Evolutionary conservation across 35 echinoderm and acorn worm genomes (phyloP).

Genomic region (Acanthaster planci): DNA sequence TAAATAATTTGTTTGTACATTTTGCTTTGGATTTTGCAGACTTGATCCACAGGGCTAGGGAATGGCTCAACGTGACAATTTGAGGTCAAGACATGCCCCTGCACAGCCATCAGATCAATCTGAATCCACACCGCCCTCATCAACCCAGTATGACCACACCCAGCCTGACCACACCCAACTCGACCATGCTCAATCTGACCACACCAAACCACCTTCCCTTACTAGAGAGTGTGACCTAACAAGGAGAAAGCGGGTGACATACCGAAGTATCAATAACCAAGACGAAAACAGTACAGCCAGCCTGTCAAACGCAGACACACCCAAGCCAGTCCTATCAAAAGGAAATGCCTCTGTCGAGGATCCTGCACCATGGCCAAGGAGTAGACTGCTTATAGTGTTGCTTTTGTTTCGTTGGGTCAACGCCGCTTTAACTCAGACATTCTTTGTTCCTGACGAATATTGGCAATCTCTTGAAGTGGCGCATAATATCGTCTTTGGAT

Average conservation of each 20-base stretch:
- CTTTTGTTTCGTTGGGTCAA: constrained; percentile 81
- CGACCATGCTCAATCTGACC: neutral
- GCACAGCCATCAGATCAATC: neutral
- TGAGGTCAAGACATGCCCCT: constrained; percentile 6
- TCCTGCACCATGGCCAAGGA: constrained; percentile 3
- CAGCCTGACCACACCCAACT: neutral
- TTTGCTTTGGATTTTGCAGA: neutral
- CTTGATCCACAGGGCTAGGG: neutral
- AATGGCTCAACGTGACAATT: constrained; percentile 14
- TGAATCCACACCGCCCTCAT: neutral
- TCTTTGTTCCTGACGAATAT: constrained; percentile 94
- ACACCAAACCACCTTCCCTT: neutral
- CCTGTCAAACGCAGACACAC: neutral
- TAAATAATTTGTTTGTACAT: too few relatives aligned
- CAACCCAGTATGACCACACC: too few relatives aligned
- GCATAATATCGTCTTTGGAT: constrained; percentile 92
- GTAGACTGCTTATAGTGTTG: constrained; percentile 19
- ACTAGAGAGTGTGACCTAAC: too few relatives aligned
- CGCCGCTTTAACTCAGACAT: constrained; percentile 78
- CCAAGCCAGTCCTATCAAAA: neutral
- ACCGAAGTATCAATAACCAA: too few relatives aligned
- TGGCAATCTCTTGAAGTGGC: constrained; percentile 93
- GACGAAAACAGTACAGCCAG: neutral
- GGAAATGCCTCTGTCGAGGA: neutral
- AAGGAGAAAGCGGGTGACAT: too few relatives aligned